Base-by-base conservation (phyloP, 2,113 vertebrate species). In the Tyto alba region DNA sequence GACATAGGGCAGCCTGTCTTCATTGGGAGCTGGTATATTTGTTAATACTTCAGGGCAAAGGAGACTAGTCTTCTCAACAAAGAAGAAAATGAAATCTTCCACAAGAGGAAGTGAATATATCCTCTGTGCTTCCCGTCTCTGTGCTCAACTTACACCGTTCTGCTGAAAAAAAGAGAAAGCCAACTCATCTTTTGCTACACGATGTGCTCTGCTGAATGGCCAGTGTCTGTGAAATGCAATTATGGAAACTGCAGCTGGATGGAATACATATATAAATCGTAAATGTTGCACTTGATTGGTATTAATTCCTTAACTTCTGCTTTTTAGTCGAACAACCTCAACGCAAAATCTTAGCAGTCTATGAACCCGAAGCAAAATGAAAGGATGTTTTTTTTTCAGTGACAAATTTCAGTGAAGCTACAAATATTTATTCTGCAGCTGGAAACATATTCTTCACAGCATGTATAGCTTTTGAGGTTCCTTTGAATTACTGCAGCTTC, bases 1-100 rank as follows among this genome's bases (percentile, higher is more conserved):
- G 97, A 95, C 95, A 93, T 60, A 94, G 93, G 95, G 95, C 92
- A 97, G 91, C 86, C 96, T 95, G 85, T 97, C 98, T 97, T 97
- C 95, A 86, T 29, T 93, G 96, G 93, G 87, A 90, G 86, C 88
- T 83, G 95, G 74, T 91, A 6, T 97, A 90, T 97, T 98, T 97
- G 96, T 97, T 98, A 98, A 97, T 89, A 94, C 85, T 40, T 60
- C 32, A n/a, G 68, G 90, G 95, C 89, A 97, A 94, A 95, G 85
- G 86, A 92, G 60, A 32, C 59, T 22, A 88, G 73, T 64, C 95
- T 92, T 95, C 89, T 72, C 64, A 45, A 38, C 45, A 91, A 90
- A 79, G 84, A 93, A 72, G 81, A 95, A 96, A 96, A 97, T 86
- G 55, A 88, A 90, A 93, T 96, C 93, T 79, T 82, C 47, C 47